Conservation (phyloP, 2,888 invertebrate species). For the Diachrysia chrysitis region DNA sequence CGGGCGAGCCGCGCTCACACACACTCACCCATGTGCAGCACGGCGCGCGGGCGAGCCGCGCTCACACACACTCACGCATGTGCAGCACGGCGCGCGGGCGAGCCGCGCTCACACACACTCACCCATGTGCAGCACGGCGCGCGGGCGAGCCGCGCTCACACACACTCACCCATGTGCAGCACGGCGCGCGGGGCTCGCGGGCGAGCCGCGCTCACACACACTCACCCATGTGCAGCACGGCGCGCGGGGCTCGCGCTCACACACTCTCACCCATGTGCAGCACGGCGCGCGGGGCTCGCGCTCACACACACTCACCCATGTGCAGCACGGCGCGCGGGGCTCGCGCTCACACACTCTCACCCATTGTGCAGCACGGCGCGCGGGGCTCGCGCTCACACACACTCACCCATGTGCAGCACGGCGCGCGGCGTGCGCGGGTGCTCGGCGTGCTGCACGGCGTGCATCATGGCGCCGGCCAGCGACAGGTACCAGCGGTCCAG, state of each 20-base stretch:
- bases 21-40: constrained; percentile 58
- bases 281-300: constrained; percentile 93
- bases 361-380: constrained; percentile 74
- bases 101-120: not conserved
- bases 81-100: not conserved
- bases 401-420: constrained; percentile 60
- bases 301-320: constrained; percentile 84
- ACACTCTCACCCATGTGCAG: constrained; percentile 42
- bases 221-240: no score
- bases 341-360: constrained; percentile 10
- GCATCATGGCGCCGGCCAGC: constrained; percentile 95
- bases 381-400: constrained; percentile 93
- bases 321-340: constrained; percentile 11
- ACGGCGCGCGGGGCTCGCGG: constrained; percentile 89
- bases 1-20: constrained; percentile 82
- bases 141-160: constrained; percentile 89
- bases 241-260: constrained; percentile 93
- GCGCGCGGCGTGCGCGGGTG: constrained; percentile 96
- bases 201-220: constrained; percentile 82
- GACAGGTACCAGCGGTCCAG: constrained; percentile 97
- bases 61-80: not conserved
- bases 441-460: constrained; percentile 93
- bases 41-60: constrained; percentile 91
- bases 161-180: constrained; percentile 56
- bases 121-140: constrained; percentile 67